Percentiles rank a stretch among this genome's conserved stretches.
Evolutionary conservation across 2,113 vertebrate genomes (phyloP).

Genomic region (Uropsilus gracilis): DNA sequence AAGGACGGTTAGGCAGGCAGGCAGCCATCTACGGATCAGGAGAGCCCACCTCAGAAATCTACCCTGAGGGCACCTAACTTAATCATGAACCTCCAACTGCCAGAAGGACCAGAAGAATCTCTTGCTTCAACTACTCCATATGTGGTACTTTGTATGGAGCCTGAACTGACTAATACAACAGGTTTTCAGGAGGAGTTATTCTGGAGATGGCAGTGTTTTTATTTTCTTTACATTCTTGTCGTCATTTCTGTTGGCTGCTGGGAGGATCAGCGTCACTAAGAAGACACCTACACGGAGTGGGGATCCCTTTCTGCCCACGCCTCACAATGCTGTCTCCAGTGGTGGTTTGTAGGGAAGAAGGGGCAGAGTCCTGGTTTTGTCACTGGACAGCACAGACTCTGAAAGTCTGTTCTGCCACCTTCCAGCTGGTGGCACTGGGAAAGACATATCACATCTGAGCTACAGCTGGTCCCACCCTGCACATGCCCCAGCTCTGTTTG

Average conservation of each 20-base stretch:
- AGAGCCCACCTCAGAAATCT: background rate
- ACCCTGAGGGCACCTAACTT: too few relatives aligned
- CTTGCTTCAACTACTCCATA: background rate
- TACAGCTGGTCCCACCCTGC: too few relatives aligned
- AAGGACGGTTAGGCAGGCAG: background rate
- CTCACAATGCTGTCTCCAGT: background rate
- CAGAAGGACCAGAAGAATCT: too few relatives aligned
- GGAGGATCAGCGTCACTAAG: background rate
- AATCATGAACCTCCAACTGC: too few relatives aligned
- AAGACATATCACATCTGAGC: background rate
- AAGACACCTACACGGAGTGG: background rate
- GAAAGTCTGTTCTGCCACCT: background rate
- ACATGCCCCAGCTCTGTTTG: background rate
- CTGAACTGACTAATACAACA: background rate
- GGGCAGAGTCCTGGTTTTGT: background rate
- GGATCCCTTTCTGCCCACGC: too few relatives aligned
- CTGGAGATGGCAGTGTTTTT: background rate
- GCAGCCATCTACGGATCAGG: background rate
- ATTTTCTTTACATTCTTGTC: background rate
- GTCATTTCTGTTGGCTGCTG: background rate
- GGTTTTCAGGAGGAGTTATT: background rate
- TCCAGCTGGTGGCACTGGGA: background rate
- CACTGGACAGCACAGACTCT: background rate
- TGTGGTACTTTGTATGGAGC: background rate
- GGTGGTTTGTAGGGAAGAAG: fast-evolving